phyloP scores from a whole-genome alignment of 2,113 vertebrate genomes.

The Pseudorectes ferrugineus region DNA sequence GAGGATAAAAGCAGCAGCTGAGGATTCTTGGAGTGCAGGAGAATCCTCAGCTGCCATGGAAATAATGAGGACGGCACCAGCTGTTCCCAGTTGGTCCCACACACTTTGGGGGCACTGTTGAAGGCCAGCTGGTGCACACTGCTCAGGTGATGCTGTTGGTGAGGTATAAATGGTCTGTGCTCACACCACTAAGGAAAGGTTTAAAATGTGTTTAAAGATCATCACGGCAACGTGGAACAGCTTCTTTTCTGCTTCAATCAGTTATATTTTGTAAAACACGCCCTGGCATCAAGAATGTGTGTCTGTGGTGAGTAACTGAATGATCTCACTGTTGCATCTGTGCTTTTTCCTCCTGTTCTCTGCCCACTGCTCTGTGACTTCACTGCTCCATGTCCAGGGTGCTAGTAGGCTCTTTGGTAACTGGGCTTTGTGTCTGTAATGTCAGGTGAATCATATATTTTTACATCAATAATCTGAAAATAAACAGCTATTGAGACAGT shows the following conservation, averaged over 20 bases:
- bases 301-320: not conserved
- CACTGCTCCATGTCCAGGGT: not conserved
- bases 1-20: slow-evolving; percentile 39
- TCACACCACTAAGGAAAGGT: not conserved
- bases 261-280: not conserved
- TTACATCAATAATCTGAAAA: not conserved
- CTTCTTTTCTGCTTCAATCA: not conserved
- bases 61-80: slow-evolving; percentile 26
- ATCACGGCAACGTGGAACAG: not conserved
- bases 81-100: slow-evolving; percentile 30
- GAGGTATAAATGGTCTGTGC: not conserved
- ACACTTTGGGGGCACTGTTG: not conserved
- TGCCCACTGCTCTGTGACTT: not conserved
- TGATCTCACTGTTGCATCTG: not conserved
- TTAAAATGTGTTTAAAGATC: not conserved
- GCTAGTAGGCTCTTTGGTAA: not conserved
- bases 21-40: slow-evolving; percentile 37
- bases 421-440: not conserved
- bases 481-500: not conserved
- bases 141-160: slow-evolving; percentile 2
- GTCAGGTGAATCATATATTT: not conserved
- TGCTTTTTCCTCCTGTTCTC: not conserved
- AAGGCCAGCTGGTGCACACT: not conserved
- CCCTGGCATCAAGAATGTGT: not conserved
- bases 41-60: slow-evolving; percentile 55